A percentile compares a stretch with the other conserved stretches of the same genome.
These are phyloP conservation scores for Scaptomyza cyrtandrae DNA, from an alignment of 2,888 invertebrate genomes.

Conservation along the genomic window DNA sequence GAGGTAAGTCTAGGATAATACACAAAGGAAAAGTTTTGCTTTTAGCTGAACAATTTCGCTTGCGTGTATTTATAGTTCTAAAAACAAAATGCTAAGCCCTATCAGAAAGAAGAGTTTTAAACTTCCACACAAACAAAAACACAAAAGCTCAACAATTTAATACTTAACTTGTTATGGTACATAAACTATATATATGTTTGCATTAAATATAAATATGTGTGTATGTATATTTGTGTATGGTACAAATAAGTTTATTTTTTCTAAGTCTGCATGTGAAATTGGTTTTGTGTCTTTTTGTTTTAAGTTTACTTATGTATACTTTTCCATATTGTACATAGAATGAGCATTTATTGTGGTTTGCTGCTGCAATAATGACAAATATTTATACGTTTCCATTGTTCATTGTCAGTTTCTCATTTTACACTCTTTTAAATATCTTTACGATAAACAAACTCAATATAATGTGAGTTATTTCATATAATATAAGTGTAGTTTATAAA, in stretches of 20 bases:
- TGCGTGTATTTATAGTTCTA: background rate
- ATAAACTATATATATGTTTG: conserved; percentile 16
- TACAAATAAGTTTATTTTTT: conserved; percentile 24
- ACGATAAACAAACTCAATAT: conserved; percentile 29
- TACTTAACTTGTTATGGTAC: conserved; percentile 28
- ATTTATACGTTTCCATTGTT: conserved; percentile 18
- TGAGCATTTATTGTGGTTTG: conserved; percentile 60
- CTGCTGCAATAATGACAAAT: conserved; percentile 35
- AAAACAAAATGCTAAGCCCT: conserved; percentile 34
- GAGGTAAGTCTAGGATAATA: conserved; percentile 22
- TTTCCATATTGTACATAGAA: conserved; percentile 64
- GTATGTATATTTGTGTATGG: conserved; percentile 18
- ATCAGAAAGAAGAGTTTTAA: background rate
- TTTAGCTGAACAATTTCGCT: conserved; percentile 32
- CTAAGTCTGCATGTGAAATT: conserved; percentile 2
- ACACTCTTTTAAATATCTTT: conserved; percentile 6
- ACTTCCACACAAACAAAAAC: conserved; percentile 17
- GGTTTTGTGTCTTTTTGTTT: conserved; percentile 21
- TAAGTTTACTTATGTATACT: conserved; percentile 26
- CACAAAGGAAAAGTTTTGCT: conserved; percentile 37
- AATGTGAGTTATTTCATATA: conserved; percentile 20
- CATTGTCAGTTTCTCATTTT: conserved; percentile 23
- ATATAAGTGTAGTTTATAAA: conserved; percentile 41
- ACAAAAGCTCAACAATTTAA: conserved; percentile 43
- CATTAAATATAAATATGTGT: conserved; percentile 3